Percentiles rank a stretch among this genome's conserved stretches.
phyloP scores from a whole-genome alignment of 2,888 invertebrate genomes.

The Lasioglossum oenotherae region DNA sequence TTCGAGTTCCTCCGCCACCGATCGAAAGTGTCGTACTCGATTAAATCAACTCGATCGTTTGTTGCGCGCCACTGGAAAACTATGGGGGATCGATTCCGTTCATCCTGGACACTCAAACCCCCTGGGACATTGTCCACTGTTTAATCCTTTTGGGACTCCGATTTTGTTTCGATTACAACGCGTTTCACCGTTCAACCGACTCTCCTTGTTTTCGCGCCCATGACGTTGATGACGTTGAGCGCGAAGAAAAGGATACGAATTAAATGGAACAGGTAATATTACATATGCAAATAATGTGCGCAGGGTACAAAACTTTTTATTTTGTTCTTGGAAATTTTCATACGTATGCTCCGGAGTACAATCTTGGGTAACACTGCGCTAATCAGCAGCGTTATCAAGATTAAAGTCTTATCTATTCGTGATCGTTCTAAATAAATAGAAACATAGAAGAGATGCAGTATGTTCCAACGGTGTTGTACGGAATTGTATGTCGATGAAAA shows the following conservation, averaged over 20 bases:
- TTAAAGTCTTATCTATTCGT: neutral
- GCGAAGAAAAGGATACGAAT: too few relatives aligned
- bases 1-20: neutral
- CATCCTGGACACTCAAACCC: neutral
- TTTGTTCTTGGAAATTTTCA: too few relatives aligned
- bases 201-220: neutral
- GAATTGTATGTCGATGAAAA: neutral
- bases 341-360: too few relatives aligned
- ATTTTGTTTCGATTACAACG: neutral
- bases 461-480: neutral
- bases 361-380: neutral
- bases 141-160: neutral
- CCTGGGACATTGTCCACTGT: neutral
- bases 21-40: slow-evolving; percentile 16
- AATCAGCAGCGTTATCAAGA: neutral
- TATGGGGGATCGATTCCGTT: neutral
- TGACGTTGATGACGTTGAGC: neutral
- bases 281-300: too few relatives aligned
- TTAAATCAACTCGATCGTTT: slow-evolving; percentile 1
- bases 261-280: too few relatives aligned
- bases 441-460: neutral
- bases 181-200: neutral
- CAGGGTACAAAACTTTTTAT: too few relatives aligned
- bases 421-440: neutral
- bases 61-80: neutral